Evolutionary conservation across 2,888 invertebrate genomes (phyloP).

Genomic region (Agrotis ipsilon): DNA sequence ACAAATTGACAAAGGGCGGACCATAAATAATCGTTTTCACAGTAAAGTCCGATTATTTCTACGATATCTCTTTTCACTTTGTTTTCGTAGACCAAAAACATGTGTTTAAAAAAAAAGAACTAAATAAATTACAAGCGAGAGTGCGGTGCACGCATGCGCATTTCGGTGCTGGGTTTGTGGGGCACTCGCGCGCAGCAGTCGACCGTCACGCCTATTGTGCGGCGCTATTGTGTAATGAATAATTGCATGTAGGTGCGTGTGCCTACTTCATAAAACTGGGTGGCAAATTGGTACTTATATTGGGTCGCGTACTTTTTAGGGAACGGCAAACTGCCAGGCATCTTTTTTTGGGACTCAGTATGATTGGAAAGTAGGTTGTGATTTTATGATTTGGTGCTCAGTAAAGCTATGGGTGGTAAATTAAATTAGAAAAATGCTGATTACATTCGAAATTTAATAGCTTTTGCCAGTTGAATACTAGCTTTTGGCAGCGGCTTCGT

Average conservation of each 20-base stretch:
- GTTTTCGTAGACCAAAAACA: constrained; percentile 11
- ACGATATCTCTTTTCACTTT: not conserved
- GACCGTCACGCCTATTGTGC: constrained; percentile 68
- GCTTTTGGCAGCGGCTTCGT: too few species aligned
- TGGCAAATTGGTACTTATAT: constrained; percentile 38
- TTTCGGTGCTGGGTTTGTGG: constrained; percentile 78
- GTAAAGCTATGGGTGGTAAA: constrained; percentile 31
- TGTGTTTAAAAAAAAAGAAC: constrained; percentile 17
- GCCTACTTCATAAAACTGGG: constrained; percentile 28
- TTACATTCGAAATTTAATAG: not conserved
- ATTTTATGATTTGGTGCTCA: not conserved
- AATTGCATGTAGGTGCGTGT: constrained; percentile 71
- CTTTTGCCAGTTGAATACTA: not conserved
- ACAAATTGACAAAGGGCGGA: constrained; percentile 38
- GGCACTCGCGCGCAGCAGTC: constrained; percentile 73
- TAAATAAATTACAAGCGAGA: constrained; percentile 41
- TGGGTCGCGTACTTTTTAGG: constrained; percentile 15
- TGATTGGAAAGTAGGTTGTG: constrained; percentile 27
- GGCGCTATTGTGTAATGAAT: constrained; percentile 79
- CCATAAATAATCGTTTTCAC: constrained; percentile 21
- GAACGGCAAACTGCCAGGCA: not conserved
- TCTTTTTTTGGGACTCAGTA: constrained; percentile 7
- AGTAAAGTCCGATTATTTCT: not conserved
- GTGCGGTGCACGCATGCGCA: constrained; percentile 35
- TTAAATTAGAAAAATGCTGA: constrained; percentile 7